These are phyloP conservation scores for Tiphia femorata DNA, from an alignment of 2,888 invertebrate species.

Conservation along the genomic window DNA sequence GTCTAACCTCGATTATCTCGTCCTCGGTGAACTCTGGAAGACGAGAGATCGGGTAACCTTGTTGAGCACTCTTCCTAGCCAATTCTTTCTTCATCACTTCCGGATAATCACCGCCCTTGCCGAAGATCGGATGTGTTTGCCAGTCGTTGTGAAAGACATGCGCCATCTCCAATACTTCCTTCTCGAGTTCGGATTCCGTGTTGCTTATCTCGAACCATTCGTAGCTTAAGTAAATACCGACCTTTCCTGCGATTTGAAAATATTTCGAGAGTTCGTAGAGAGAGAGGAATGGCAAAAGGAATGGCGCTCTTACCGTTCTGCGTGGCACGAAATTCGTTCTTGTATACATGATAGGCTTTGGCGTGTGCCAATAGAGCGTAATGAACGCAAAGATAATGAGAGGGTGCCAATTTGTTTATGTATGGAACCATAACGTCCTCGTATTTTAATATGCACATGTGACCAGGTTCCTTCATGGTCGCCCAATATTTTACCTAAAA, in stretches of 20 bases:
- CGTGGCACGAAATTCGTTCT: slow-evolving; percentile 71
- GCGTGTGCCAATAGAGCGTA: slow-evolving; percentile 77
- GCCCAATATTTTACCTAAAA: slow-evolving; percentile 74
- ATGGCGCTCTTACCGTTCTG: slow-evolving; percentile 73
- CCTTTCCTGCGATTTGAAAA: no score
- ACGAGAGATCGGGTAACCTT: slow-evolving; percentile 74
- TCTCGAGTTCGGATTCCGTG: slow-evolving; percentile 69
- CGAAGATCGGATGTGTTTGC: slow-evolving; percentile 78
- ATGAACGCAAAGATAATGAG: slow-evolving; percentile 76
- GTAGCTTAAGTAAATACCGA: slow-evolving; percentile 74
- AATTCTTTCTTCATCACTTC: slow-evolving; percentile 75
- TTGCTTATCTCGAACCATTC: slow-evolving; percentile 71
- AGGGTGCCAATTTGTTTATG: slow-evolving; percentile 68
- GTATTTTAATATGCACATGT: slow-evolving; percentile 70
- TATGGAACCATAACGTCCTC: slow-evolving; percentile 7
- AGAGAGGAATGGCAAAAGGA: no score
- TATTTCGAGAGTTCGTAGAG: no score
- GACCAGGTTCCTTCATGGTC: slow-evolving; percentile 80
- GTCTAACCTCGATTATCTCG: slow-evolving; percentile 35
- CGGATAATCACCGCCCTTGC: slow-evolving; percentile 77
- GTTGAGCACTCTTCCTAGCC: slow-evolving; percentile 72
- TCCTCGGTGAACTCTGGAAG: slow-evolving; percentile 69
- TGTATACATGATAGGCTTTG: slow-evolving; percentile 74
- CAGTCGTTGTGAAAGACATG: slow-evolving; percentile 75
- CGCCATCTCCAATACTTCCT: slow-evolving; percentile 71